phyloP scores from a whole-genome alignment of 2,888 invertebrate genomes.

The Trissolcus japonicus region DNA sequence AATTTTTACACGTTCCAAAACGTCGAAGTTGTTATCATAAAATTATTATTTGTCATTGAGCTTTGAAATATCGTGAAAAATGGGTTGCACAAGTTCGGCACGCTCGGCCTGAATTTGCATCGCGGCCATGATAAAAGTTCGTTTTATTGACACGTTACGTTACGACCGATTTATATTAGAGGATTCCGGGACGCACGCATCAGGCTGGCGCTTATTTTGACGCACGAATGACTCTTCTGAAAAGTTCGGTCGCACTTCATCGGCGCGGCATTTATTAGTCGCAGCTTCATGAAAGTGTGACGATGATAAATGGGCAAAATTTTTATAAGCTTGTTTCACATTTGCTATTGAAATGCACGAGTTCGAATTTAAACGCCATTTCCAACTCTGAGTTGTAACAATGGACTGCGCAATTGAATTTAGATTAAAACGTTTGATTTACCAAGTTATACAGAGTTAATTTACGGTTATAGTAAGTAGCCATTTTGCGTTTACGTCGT shows the following conservation, averaged over 20 bases:
- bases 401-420: no score
- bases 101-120: background rate
- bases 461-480: conserved; percentile 18
- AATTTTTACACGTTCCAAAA: no score
- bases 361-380: no score
- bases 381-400: no score
- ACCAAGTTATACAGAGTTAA: conserved; percentile 8
- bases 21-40: no score
- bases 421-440: no score
- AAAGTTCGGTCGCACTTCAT: conserved; percentile 13
- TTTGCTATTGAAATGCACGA: no score
- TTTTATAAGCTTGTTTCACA: no score
- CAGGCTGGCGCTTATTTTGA: conserved; percentile 10
- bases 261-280: conserved; percentile 10
- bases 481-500: conserved; percentile 5
- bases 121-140: conserved; percentile 3
- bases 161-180: conserved; percentile 1
- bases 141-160: background rate
- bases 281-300: conserved; percentile 11
- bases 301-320: conserved; percentile 8
- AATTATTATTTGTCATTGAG: background rate
- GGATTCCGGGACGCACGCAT: background rate
- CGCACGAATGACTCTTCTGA: conserved; percentile 12
- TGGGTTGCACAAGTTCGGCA: background rate
- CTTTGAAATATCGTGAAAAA: background rate